Evolutionary conservation across 2,113 vertebrate species (phyloP), one percentile per base, ranked within the genome.

Genomic region (Lethenteron camtschaticum): DNA sequence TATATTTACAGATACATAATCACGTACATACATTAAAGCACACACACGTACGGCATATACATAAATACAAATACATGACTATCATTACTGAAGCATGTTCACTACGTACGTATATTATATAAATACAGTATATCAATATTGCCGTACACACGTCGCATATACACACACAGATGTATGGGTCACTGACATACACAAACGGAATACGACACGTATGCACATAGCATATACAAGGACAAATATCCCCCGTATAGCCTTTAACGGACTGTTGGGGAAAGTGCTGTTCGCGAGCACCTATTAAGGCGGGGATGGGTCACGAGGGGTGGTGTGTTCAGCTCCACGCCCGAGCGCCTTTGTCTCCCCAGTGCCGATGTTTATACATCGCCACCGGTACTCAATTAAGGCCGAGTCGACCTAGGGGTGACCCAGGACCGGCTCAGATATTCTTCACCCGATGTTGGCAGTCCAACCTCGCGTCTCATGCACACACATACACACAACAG

Each of bases 101-200:
- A n/a, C 4, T 69, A 14, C 55, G 55, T 69, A 55, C 55, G 55
- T 56, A 55, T 56, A 55, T 69, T 56, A 13, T 69, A 13, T 56
- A 13, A 20, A 13, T 56, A 74, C 72, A 75, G 75, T 72, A 58
- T 69, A 73, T 71, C 66, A 69, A 76, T 79, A 81, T 82, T 81
- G 80, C 79, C 80, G 78, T 75, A 77, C 75, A 75, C 77, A 76
- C 75, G 79, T 78, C 80, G 80, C 81, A 80, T 81, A 81, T 82
- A 79, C 71, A 11, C 57, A 55, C 71, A 58, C 57, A 20, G 56
- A 70, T 8, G 68, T 58, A 68, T 63, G 59, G 70, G 73, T 73
- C 71, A 72, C 57, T 11, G n/a, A 57, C 70, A 57, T 68, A 56
- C 69, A 75, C 76, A 76, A 75, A 57, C 73, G 71, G 73, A 75